phyloP scores from a whole-genome alignment of 2,888 invertebrate genomes.

The Ferdinandea cuprea region DNA sequence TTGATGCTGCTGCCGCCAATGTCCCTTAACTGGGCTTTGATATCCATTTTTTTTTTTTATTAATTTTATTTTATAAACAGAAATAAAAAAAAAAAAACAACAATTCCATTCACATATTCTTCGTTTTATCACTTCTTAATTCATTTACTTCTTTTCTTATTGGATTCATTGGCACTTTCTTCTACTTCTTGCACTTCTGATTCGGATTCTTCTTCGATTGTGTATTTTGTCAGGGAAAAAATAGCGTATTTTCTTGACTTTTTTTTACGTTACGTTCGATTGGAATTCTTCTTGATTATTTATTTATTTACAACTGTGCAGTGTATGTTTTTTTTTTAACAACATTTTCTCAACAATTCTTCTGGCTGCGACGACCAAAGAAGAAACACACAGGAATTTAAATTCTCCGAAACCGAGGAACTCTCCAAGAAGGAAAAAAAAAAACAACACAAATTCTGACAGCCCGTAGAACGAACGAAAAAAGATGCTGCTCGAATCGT shows the following conservation, averaged over 20 bases:
- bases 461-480: slow-evolving; percentile 39
- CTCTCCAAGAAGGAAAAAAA: slow-evolving; percentile 7
- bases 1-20: background rate
- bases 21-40: slow-evolving; percentile 27
- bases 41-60: background rate
- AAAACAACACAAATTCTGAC: slow-evolving; percentile 56
- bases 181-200: slow-evolving; percentile 56
- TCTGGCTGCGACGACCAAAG: slow-evolving; percentile 25
- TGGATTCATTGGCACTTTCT: slow-evolving; percentile 73
- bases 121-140: slow-evolving; percentile 24
- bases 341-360: background rate
- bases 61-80: background rate
- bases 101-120: slow-evolving; percentile 29
- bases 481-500: slow-evolving; percentile 38
- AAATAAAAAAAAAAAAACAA: background rate
- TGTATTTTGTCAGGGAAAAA: slow-evolving; percentile 23
- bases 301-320: slow-evolving; percentile 28
- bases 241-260: slow-evolving; percentile 24
- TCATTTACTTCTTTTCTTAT: slow-evolving; percentile 51
- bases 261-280: slow-evolving; percentile 16
- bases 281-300: slow-evolving; percentile 2
- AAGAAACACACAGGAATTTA: slow-evolving; percentile 11
- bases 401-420: too few relatives aligned
- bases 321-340: background rate
- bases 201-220: slow-evolving; percentile 11